phyloP scores from a whole-genome alignment of 2,113 vertebrate species.

The Zootoca vivipara region DNA sequence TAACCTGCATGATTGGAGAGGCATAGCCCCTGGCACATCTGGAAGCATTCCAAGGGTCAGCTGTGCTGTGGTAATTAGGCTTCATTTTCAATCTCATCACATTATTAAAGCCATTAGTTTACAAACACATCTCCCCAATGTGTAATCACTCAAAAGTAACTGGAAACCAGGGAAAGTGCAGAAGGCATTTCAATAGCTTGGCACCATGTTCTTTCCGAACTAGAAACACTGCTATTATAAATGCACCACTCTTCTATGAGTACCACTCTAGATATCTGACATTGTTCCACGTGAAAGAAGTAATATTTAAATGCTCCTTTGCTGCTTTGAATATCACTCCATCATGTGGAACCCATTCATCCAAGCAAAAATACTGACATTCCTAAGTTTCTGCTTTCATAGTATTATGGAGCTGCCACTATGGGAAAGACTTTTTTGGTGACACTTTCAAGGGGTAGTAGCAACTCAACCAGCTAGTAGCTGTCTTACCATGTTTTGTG shows the following conservation, averaged over 20 bases:
- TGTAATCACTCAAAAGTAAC: not conserved
- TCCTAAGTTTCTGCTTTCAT: not conserved
- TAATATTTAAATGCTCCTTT: not conserved
- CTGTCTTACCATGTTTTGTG: not conserved
- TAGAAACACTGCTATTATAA: not conserved
- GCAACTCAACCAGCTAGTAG: not conserved
- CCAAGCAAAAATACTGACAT: not conserved
- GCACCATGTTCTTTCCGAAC: too few relatives aligned
- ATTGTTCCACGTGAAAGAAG: not conserved
- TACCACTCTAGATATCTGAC: not conserved
- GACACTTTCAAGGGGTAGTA: too few relatives aligned
- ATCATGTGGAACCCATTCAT: not conserved
- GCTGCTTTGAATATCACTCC: not conserved
- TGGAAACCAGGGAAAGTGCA: not conserved
- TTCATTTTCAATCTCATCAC: conserved; percentile 26
- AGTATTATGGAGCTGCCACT: not conserved
- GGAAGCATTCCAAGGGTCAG: conserved; percentile 23
- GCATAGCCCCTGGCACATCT: not conserved
- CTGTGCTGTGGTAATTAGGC: conserved; percentile 3
- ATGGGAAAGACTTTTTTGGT: not conserved
- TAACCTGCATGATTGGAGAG: not conserved
- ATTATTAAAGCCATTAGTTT: conserved; percentile 14
- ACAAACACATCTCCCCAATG: not conserved
- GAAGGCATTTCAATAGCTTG: not conserved
- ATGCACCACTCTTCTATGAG: not conserved